Evolutionary conservation across 2,888 invertebrate genomes (phyloP).

Genomic region (Thymelicus sylvestris): DNA sequence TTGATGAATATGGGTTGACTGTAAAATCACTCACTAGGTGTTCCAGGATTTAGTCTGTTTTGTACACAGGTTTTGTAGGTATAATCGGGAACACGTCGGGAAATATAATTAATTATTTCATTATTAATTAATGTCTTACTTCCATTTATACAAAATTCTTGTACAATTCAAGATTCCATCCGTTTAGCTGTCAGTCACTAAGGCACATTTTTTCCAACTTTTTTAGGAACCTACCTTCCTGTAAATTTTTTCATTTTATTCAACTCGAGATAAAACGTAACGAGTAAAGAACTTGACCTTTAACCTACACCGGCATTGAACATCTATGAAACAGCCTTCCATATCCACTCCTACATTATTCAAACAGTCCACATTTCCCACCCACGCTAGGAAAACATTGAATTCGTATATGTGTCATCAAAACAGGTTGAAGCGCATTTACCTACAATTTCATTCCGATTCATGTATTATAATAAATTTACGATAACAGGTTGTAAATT

Average conservation of each 20-base stretch:
- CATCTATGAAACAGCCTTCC: neutral
- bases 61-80: too few species aligned
- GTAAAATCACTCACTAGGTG: neutral
- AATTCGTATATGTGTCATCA: neutral
- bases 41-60: too few species aligned
- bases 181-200: too few species aligned
- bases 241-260: too few species aligned
- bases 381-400: conserved; percentile 3
- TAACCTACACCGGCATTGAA: neutral
- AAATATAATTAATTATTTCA: too few species aligned
- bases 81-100: too few species aligned
- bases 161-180: too few species aligned
- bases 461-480: neutral
- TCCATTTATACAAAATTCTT: too few species aligned
- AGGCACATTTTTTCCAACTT: too few species aligned
- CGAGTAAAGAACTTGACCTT: neutral
- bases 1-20: neutral
- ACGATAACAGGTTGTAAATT: too few species aligned
- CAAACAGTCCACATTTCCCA: neutral
- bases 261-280: neutral
- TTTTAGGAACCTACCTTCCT: too few species aligned
- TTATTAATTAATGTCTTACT: too few species aligned
- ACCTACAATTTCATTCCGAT: conserved; percentile 10
- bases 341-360: neutral
- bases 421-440: conserved; percentile 12